A percentile compares a stretch with the other conserved stretches of the same genome.
These are phyloP conservation scores for Thamnaconus septentrionalis DNA, from an alignment of 2,113 vertebrate species.

Conservation along the genomic window DNA sequence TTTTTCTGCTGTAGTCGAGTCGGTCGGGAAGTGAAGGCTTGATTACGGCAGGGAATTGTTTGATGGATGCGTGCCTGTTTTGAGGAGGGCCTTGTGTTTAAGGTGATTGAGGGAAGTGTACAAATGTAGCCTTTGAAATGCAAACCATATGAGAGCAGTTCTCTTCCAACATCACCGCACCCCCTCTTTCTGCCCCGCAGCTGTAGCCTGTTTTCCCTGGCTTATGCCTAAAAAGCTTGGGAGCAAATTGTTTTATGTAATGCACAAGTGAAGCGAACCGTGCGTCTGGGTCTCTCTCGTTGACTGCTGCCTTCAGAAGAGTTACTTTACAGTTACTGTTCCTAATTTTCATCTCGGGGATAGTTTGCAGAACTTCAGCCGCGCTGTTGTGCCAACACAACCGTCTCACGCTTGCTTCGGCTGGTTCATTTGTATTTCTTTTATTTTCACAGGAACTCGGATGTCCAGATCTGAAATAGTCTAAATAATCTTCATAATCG, in stretches of 20 bases:
- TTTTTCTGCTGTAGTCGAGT: conserved; percentile 34
- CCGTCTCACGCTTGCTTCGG: too few relatives aligned
- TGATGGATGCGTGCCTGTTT: conserved; percentile 12
- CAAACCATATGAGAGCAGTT: conserved; percentile 53
- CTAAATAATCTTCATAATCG: too few relatives aligned
- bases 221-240: conserved; percentile 35
- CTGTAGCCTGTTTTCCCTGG: conserved; percentile 68
- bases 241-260: conserved; percentile 64
- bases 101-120: conserved; percentile 24
- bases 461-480: too few relatives aligned
- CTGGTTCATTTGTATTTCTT: too few relatives aligned
- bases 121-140: conserved; percentile 45
- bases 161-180: conserved; percentile 4
- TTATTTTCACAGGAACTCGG: too few relatives aligned
- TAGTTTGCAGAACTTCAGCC: too few relatives aligned
- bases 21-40: conserved; percentile 43
- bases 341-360: too few relatives aligned
- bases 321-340: too few relatives aligned
- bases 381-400: too few relatives aligned
- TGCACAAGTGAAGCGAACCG: conserved; percentile 33
- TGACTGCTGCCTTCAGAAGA: conserved; percentile 9
- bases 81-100: conserved; percentile 20
- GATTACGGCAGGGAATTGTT: conserved; percentile 18
- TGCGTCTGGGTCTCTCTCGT: conserved; percentile 2
- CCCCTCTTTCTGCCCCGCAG: conserved; percentile 53